Evolutionary conservation across 2,888 invertebrate species (phyloP), one percentile per base, ranked within the genome.

Genomic region (Agelastica alni): DNA sequence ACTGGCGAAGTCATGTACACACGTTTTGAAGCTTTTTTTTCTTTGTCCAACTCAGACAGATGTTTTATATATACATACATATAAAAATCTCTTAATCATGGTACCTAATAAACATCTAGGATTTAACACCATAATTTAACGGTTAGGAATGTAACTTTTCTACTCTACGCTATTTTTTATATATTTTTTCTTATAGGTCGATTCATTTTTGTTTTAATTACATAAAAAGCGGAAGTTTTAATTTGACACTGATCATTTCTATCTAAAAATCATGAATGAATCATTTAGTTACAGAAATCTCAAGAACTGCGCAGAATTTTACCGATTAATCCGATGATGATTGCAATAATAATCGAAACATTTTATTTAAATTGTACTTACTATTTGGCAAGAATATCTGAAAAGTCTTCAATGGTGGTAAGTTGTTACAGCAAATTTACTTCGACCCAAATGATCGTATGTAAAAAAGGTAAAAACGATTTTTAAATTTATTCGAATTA

Each of bases 11-110:
- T 49, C 31, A 49, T 49, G 18, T 49, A 49, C 49, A 49, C n/a
- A n/a, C 41, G 30, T 49, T 49, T 43, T 41, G 49, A 49, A 49
- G 49, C 49, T 49, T 48, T 18, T 30, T 49, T 41, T n/a, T n/a
- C n/a, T n/a, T 49, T 42, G 41, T 34, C 31, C 42, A 42, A 41
- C 42, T 14, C 41, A 49, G 31, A 49, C 49, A 32, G 31, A 49
- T 41, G 13, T 42, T 57, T 54, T 60, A 60, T 60, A 51, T 56
- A 60, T 54, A 58, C 56, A 60, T 56, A 60, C 56, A 58, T 56
- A 58, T 56, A 60, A 60, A 57, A n/a, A n/a, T 52, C 26, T 49
- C 54, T 57, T 54, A 56, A 53, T 56, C 47, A 42, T 51, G 52
- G 49, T 48, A 51, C 52, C 55, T 56, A 51, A 53, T 55, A 53